phyloP scores from a whole-genome alignment of 1,140 invertebrate genomes.

The Homalodisca vitripennis region DNA sequence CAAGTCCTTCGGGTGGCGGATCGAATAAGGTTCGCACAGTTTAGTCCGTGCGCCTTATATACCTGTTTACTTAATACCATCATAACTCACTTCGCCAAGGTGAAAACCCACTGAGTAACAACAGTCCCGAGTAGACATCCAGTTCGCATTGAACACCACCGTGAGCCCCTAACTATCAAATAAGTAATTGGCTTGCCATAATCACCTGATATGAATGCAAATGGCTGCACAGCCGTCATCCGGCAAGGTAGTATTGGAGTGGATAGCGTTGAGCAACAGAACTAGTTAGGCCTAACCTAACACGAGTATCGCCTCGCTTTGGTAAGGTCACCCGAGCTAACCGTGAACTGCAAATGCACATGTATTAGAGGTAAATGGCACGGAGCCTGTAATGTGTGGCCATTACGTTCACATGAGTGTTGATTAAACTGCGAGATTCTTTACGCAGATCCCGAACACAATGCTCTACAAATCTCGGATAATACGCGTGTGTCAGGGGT shows the following conservation, averaged over 20 bases:
- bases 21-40: no score
- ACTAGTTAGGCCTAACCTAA: slow-evolving; percentile 14
- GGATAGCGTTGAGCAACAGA: slow-evolving; percentile 5
- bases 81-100: no score
- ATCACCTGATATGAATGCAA: slow-evolving; percentile 3
- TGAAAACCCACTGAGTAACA: no score
- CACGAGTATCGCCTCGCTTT: background rate
- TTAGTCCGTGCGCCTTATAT: no score
- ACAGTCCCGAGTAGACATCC: background rate
- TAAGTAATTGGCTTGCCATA: background rate
- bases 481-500: no score
- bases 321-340: background rate
- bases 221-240: no score
- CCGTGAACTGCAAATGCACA: background rate
- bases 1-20: no score
- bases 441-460: no score
- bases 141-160: background rate
- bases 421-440: no score
- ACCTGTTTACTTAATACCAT: no score
- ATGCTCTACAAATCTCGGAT: no score
- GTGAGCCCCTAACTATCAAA: background rate
- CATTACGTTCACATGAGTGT: background rate
- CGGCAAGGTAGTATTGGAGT: background rate
- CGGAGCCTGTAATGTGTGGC: background rate
- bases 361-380: background rate